Evolutionary conservation across 2,888 invertebrate genomes (phyloP), one percentile per base, ranked within the genome.

Genomic region (Xanthia icteritia): DNA sequence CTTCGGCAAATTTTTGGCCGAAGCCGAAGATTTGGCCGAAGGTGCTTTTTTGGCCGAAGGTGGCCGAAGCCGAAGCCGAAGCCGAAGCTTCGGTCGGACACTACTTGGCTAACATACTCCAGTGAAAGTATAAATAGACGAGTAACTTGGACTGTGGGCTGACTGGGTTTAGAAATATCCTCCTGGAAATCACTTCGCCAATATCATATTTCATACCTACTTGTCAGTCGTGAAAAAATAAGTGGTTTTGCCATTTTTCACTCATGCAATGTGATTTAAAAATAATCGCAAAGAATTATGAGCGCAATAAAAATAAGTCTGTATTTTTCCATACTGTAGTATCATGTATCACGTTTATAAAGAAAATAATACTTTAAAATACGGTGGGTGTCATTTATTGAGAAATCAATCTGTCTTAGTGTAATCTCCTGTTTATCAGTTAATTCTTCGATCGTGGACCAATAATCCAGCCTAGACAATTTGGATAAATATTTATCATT

Each of bases 371-470:
- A 67, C 39, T 64, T 65, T 9, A 67, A 72, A 71, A 54, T 68
- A 45, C 1, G 5, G 0, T 20, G 58, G 17, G 27, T 60, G 31
- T 69, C 48, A 73, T 73, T 56, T 73, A 73, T 75, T 66, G 15
- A 51, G 54, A 36, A 70, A 77, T 63, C 71, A 75, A 72, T 73
- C 82, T 64, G 60, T 65, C 61, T 85, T 85, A 67, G 56, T 64
- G 17, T 83, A 70, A 78, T 81, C 69, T 67, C 31, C 2, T 67
- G 17, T 69, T 82, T 82, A 83, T 86, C 86, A 78, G 54, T 75
- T 79, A 79, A 86, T 77, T 79, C 71, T 73, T 79, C 81, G 79
- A 82, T 78, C 65, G 70, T 81, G 63, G 54, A 74, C 66, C 60
- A 72, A 36, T 82, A 77, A 82, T 73, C 79, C 58, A 79, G 73